These are phyloP conservation scores for Brachionus rotundiformis DNA, from an alignment of 1,140 invertebrate genomes.

Conservation along the genomic window DNA sequence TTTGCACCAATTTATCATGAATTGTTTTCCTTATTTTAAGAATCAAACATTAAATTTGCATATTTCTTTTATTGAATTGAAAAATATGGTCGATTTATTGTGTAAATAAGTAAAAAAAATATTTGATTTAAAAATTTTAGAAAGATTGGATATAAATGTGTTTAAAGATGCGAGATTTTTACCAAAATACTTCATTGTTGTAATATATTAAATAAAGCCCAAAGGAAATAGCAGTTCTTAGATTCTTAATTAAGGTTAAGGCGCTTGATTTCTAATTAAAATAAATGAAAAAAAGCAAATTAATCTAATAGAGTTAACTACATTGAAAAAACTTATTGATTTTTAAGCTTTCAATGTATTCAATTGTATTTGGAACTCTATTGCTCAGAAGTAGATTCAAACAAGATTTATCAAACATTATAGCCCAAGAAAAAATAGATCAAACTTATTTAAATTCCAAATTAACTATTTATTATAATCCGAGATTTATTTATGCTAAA, in stretches of 20 bases:
- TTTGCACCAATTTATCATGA: slow-evolving; percentile 9
- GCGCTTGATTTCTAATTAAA: background rate
- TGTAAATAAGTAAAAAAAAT: background rate
- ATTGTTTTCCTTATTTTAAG: background rate
- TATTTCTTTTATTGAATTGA: background rate
- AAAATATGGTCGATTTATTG: background rate
- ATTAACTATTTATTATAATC: no score
- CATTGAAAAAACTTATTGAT: slow-evolving; percentile 4
- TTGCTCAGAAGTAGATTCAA: background rate
- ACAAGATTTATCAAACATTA: background rate
- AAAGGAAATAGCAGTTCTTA: background rate
- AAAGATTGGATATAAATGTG: background rate
- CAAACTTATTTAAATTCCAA: no score
- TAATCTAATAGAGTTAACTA: background rate
- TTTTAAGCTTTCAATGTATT: background rate
- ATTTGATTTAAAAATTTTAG: background rate
- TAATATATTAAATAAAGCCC: background rate
- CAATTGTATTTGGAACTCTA: background rate
- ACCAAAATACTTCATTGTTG: background rate
- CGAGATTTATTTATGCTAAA: no score
- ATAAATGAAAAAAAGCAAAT: background rate
- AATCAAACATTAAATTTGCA: slow-evolving; percentile 5
- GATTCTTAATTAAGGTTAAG: background rate
- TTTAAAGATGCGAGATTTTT: background rate
- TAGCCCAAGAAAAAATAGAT: no score